Conservation (phyloP, 2,888 invertebrate genomes). For the Masnerella sp. region DNA sequence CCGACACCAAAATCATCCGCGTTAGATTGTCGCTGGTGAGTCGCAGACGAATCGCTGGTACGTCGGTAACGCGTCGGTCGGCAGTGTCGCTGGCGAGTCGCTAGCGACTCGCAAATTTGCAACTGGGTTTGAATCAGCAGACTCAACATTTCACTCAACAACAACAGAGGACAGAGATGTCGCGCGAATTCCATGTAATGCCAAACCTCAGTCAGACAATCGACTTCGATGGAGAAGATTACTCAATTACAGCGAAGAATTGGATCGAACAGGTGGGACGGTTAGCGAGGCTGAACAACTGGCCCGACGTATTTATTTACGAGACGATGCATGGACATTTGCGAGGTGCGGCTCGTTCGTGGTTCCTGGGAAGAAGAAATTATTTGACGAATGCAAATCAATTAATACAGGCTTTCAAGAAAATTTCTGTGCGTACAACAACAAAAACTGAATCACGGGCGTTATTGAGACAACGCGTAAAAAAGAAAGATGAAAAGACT, state of each 20-base stretch:
- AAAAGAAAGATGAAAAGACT: slow-evolving; percentile 24
- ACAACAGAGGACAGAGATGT: background rate
- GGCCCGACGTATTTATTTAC: slow-evolving; percentile 42
- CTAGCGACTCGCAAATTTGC: no score
- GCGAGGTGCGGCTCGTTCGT: slow-evolving; percentile 33
- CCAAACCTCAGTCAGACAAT: slow-evolving; percentile 44
- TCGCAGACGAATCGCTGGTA: no score
- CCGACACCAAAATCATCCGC: no score
- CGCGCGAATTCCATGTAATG: slow-evolving; percentile 41
- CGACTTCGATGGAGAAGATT: slow-evolving; percentile 36
- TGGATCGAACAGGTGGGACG: slow-evolving; percentile 51
- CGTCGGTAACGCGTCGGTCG: no score
- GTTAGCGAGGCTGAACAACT: slow-evolving; percentile 30
- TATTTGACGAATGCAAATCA: background rate
- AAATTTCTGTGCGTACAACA: slow-evolving; percentile 17
- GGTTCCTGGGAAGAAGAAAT: slow-evolving; percentile 9
- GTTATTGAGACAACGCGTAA: slow-evolving; percentile 17
- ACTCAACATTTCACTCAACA: background rate
- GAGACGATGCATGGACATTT: slow-evolving; percentile 38
- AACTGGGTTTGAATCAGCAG: no score
- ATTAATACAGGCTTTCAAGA: background rate
- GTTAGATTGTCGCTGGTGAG: no score
- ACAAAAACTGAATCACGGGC: slow-evolving; percentile 26
- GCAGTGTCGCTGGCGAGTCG: no score
- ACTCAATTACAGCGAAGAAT: slow-evolving; percentile 27